Evolutionary conservation across 2,113 vertebrate species (phyloP), one percentile per base, ranked within the genome.

Genomic region (Tachysurus vachellii): DNA sequence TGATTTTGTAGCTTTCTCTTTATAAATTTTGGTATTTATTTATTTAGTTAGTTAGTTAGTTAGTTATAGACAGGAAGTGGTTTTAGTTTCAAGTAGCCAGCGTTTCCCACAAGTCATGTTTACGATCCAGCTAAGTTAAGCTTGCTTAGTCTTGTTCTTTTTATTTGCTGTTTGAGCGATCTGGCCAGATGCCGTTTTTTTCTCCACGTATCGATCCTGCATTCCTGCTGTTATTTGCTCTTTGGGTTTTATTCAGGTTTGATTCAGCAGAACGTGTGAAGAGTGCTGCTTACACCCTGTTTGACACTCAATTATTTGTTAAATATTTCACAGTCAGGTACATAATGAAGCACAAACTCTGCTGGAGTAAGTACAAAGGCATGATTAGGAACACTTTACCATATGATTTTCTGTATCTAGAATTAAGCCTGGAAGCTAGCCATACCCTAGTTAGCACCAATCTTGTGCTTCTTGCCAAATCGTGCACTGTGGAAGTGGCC

Each of bases 231-330:
- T 85, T 84, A 56, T 75, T 81, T 61, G 82, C 47, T 59, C 54
- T 82, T 87, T 19, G 71, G 73, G 36, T 36, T 73, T 47, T 56
- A 21, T 81, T 64, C 31, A 44, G 50, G 76, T 76, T 80, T 87
- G 76, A 84, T 85, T 61, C 80, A 89, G 75, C 56, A 66, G 61
- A 54, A 85, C 47, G 62, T 71, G 71, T 86, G 71, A 83, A 86
- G 85, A 56, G 28, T 26, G 36, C 16, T 62, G 62, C 75, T 88
- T 70, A 28, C n/a, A 42, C 28, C 21, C 57, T 42, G 61, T 56
- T 83, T 62, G 26, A 42, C 84, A 56, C 64, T 57, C 84, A 21
- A 75, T 82, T 68, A 86, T 85, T 64, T 82, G 79, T 56, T 76
- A 87, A 61, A 83, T 83, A 86, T 83, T 86, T 62, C 42, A 53